These are phyloP conservation scores for Euura lappo DNA, from an alignment of 1,140 invertebrate species.

Conservation along the genomic window DNA sequence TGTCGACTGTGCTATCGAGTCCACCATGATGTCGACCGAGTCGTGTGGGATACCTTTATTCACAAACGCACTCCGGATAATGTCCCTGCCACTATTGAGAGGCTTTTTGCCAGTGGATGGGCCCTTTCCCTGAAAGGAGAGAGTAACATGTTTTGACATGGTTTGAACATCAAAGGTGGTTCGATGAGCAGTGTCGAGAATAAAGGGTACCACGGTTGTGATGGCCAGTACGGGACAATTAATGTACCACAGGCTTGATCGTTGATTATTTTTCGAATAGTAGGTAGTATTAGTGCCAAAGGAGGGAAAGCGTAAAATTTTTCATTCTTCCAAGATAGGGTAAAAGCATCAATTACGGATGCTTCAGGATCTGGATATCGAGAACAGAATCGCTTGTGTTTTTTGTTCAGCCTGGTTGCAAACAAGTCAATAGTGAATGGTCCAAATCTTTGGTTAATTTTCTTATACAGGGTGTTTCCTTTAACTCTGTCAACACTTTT, in stretches of 20 bases:
- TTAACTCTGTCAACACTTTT: too few relatives aligned
- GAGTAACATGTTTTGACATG: conserved; percentile 8
- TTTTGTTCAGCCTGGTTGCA: conserved; percentile 22
- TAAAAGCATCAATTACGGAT: conserved; percentile 18
- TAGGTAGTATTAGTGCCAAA: conserved; percentile 14
- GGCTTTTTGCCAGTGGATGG: conserved; percentile 18
- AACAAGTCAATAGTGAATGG: conserved; percentile 20
- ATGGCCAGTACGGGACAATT: conserved; percentile 18
- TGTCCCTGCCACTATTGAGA: conserved; percentile 27
- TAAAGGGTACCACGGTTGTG: conserved; percentile 22
- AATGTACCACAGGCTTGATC: conserved; percentile 15
- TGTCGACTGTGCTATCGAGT: conserved; percentile 35
- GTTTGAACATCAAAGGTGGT: conserved; percentile 6
- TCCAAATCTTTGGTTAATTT: conserved; percentile 15
- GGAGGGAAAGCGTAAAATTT: conserved; percentile 22
- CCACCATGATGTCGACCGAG: conserved; percentile 23
- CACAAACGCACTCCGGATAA: conserved; percentile 26
- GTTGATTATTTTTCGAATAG: conserved; percentile 17
- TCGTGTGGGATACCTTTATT: conserved; percentile 18
- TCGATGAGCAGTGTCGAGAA: conserved; percentile 13
- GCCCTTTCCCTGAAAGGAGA: conserved; percentile 20
- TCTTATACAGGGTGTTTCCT: too few relatives aligned
- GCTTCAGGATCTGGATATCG: conserved; percentile 22
- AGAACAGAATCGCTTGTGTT: conserved; percentile 19
- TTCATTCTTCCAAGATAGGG: conserved; percentile 17